Evolutionary conservation across 2,113 vertebrate species (phyloP).

Genomic region (Triplophysa rosa): DNA sequence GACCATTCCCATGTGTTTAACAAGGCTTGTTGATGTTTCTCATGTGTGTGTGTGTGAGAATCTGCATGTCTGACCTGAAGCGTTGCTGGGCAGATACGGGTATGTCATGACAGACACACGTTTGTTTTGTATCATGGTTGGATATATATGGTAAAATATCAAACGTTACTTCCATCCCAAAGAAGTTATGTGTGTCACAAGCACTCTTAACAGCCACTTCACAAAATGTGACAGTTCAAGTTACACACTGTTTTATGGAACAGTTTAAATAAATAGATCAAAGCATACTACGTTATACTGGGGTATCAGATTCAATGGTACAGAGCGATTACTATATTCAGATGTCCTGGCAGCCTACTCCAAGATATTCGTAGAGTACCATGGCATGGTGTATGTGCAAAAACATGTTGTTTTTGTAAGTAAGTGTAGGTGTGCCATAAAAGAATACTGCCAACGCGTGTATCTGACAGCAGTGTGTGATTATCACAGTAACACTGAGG

Average conservation of each 20-base stretch:
- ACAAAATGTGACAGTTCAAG: neutral
- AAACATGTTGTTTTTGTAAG: too few relatives aligned
- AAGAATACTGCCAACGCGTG: too few relatives aligned
- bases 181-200: neutral
- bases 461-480: neutral
- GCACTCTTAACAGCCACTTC: neutral
- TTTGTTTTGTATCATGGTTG: neutral
- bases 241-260: neutral
- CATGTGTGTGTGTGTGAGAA: conserved; percentile 1
- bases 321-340: too few relatives aligned
- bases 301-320: neutral
- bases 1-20: conserved; percentile 42
- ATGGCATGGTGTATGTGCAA: too few relatives aligned
- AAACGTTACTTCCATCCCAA: conserved; percentile 5
- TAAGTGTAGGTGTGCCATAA: too few relatives aligned
- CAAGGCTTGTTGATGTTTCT: conserved; percentile 12
- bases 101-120: neutral
- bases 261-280: too few relatives aligned
- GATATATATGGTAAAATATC: too few relatives aligned
- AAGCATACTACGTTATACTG: neutral
- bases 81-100: conserved; percentile 30
- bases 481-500: neutral
- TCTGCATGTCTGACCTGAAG: conserved; percentile 3
- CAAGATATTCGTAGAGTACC: too few relatives aligned
- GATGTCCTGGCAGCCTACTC: too few relatives aligned